phyloP scores from a whole-genome alignment of 92 coral and sea anemone species.

The Umimayanthus kanabou region DNA sequence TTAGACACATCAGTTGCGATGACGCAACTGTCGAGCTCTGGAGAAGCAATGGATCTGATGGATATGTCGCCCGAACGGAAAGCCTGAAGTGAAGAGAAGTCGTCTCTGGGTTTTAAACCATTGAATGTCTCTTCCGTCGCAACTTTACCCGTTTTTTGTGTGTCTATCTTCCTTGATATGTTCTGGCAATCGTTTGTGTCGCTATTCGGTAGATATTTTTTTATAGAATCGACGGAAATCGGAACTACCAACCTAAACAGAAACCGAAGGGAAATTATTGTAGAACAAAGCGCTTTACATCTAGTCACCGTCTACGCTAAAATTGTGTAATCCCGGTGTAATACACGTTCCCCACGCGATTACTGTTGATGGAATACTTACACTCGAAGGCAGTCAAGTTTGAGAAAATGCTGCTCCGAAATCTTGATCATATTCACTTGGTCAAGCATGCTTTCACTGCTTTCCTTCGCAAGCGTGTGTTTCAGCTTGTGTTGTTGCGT shows the following conservation, averaged over 20 bases:
- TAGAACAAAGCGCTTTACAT: background rate
- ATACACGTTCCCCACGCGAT: background rate
- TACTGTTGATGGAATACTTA: background rate
- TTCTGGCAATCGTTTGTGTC: background rate
- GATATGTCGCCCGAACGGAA: background rate
- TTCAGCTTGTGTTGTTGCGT: background rate
- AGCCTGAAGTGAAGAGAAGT: background rate
- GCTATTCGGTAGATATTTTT: slow-evolving; percentile 8
- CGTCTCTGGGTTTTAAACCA: background rate
- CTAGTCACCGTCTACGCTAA: background rate
- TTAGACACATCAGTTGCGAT: background rate
- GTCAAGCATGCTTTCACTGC: background rate
- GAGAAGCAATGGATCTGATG: background rate
- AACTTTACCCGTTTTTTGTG: background rate
- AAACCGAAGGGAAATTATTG: slow-evolving; percentile 2
- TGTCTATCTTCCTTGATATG: background rate
- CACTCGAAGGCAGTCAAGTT: slow-evolving; percentile 24
- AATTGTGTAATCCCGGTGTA: too few species aligned
- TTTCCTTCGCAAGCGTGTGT: background rate
- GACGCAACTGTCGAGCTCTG: background rate
- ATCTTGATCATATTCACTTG: background rate
- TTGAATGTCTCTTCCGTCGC: background rate
- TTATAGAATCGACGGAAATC: slow-evolving; percentile 9
- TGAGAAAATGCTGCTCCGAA: background rate
- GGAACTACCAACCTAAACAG: slow-evolving; percentile 29